Evolutionary conservation across 2,797 vertebrate genomes (phyloP), one percentile per base, ranked within the genome.

Genomic region (Poecilia wingei): DNA sequence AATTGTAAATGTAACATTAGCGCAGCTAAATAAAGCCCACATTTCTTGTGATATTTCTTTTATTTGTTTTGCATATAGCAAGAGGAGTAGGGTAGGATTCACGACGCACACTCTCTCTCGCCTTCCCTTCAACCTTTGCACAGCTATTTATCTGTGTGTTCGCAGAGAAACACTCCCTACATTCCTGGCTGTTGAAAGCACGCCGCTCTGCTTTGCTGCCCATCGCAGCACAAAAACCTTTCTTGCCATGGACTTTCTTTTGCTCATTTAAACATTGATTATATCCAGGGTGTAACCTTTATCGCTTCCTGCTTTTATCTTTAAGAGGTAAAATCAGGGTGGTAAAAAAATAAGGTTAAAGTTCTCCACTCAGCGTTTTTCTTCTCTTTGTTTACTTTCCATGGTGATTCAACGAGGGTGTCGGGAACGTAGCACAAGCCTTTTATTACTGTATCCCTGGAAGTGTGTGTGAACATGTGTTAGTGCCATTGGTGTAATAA

Each of bases 151-250:
- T 79, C 31, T 75, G 76, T 51, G n/a, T 55, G 13, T 57, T 55
- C 36, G 13, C 25, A 70, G 31, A 80, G 87, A 88, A 90, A 88
- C 86, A 83, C 86, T 85, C 80, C 88, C 79, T 77, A 22, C 51
- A 83, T 79, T 85, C 77, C 74, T 72, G 18, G 71, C 74, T n/a
- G 3, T 3, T n/a, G 6, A 69, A 77, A 51, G 18, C 10, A 31
- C 59, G 36, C 64, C 49, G n/a, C 39, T 28, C 18, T 43, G 1
- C 14, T 25, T 14, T 57, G n/a, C 36, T 79, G 7, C 76, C 75
- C 18, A 25, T 0, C 0, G 53, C 43, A 46, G 51, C 39, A 76
- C 73, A 25, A 82, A 81, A 73, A 33, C 10, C 10, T 6, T 28
- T 79, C 45, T 2, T 9, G 41, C 66, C 25, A 6, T 28, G 25